Base-by-base conservation (phyloP, 2,888 invertebrate species). In the Eupithecia exiguata region DNA sequence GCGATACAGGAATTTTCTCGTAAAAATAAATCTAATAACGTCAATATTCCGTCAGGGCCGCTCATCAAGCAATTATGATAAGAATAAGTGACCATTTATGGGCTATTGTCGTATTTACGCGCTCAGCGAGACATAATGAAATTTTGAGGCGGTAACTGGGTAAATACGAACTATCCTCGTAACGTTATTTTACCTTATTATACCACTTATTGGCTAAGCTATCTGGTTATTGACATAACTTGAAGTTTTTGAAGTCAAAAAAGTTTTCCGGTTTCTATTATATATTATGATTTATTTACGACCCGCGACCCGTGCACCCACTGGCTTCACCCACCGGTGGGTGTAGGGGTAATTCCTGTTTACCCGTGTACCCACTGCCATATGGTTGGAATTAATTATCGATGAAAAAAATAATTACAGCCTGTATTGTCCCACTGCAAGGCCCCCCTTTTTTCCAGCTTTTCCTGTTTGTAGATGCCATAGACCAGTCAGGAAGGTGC, bases 1-100 rank as follows among this genome's bases (percentile, higher is more conserved):
- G 84, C 84, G 71, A 86, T 83, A 81, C 74, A 72, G 67, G 80
- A 83, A 85, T 86, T 86, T 83, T 83, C 85, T 72, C 78, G 77
- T 79, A 81, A 80, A 80, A 79, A 66, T 49, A 71, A 72, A 71
- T 67, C 66, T 43, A 49, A 71, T 71, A 70, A 75, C 71, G 70
- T 69, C 68, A 74, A 49, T 72, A 70, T 62, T 49, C 69, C 40
- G 66, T 66, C 49, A 69, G 53, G 58, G 71, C n/a, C 36, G 49
- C 30, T 43, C 10, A 49, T 62, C 61, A 62, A 62, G 63, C 25
- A 49, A 36, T 69, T 49, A 46, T 69, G 40, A 49, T 53, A 53
- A 53, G 30, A 72, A 68, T 62, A 43, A 68, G 30, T 10, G 40
- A 72, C 63, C 63, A 38, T 36, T 35, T 36, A 65, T n/a, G 63